Conservation (phyloP, 2,113 vertebrate species). For the Rhabdornis inornatus region DNA sequence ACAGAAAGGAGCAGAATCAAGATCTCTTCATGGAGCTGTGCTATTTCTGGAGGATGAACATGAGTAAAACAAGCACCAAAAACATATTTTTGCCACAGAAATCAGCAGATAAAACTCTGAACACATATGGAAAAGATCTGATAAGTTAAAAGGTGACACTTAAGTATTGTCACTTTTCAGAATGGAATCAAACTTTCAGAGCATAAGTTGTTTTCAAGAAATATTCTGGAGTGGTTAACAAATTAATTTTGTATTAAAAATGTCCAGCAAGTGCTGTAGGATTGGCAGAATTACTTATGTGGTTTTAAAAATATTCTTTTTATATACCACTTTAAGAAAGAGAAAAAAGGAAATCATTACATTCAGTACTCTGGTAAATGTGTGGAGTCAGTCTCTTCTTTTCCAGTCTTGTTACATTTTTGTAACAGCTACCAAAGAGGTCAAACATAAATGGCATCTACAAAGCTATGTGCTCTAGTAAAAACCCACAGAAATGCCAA, state of each 20-base stretch:
- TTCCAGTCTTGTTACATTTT: neutral
- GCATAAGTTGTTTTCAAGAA: neutral
- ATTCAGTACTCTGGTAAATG: neutral
- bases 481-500: neutral
- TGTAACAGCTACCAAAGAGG: neutral
- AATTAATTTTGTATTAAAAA: neutral
- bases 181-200: neutral
- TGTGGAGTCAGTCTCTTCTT: neutral
- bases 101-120: neutral
- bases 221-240: neutral
- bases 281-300: neutral
- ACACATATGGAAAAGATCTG: neutral
- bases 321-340: neutral
- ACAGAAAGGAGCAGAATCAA: neutral
- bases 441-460: neutral
- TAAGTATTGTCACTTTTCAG: neutral
- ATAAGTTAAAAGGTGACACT: neutral
- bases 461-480: neutral
- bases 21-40: neutral
- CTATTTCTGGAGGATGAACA: neutral
- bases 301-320: neutral
- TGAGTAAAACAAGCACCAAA: neutral
- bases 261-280: neutral
- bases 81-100: neutral
- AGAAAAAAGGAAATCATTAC: neutral